Conservation (phyloP, 2,797 vertebrate genomes). For the Pangasius mekongensis region DNA sequence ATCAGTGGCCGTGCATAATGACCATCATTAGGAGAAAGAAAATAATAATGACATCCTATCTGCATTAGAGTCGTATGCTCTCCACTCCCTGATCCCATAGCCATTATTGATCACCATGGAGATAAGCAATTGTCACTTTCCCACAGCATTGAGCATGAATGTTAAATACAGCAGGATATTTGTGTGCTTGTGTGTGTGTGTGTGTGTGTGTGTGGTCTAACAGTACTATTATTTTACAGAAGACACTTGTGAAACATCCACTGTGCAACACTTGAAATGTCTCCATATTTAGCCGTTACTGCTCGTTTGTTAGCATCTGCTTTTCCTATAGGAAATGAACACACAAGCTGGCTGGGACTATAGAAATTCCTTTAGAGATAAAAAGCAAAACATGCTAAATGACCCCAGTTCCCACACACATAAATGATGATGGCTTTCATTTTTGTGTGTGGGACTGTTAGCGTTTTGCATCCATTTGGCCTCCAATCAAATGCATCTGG, state of each 20-base stretch:
- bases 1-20: constrained; percentile 99
- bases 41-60: constrained; percentile 99
- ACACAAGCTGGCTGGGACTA: constrained; percentile 35
- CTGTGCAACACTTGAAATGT: constrained; percentile 80
- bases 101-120: constrained; percentile 99
- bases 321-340: constrained; percentile 45
- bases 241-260: background rate
- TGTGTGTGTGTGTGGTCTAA: constrained; percentile 28
- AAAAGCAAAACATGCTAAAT: constrained; percentile 34
- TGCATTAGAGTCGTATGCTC: constrained; percentile 99
- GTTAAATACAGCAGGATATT: constrained; percentile 93
- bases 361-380: constrained; percentile 44
- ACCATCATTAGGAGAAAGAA: constrained; percentile 99
- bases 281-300: constrained; percentile 78
- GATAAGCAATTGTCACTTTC: constrained; percentile 99
- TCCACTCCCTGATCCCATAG: constrained; percentile 98
- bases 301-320: background rate
- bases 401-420: constrained; percentile 10
- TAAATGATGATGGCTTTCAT: constrained; percentile 26
- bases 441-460: constrained; percentile 26
- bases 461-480: constrained; percentile 40
- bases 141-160: constrained; percentile 91
- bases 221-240: constrained; percentile 38
- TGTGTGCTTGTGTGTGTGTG: constrained; percentile 74
- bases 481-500: constrained; percentile 46